phyloP scores from a whole-genome alignment of 2,797 vertebrate species.

The Melanogrammus aeglefinus region DNA sequence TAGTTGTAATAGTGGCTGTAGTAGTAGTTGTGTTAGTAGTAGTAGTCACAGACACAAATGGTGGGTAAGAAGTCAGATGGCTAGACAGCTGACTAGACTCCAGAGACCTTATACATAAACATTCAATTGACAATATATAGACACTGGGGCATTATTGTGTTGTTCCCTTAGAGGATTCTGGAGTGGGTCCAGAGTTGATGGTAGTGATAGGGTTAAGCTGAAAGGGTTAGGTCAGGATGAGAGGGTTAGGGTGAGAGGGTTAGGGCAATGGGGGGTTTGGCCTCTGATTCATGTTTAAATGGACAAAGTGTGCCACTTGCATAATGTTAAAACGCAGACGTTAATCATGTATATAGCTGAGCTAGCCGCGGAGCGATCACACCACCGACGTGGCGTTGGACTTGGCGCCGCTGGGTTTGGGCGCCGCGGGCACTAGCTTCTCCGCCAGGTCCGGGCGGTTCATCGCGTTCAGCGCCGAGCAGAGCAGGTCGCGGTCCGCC shows the following conservation, averaged over 20 bases:
- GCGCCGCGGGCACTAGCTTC: conserved; percentile 71
- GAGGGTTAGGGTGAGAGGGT: neutral
- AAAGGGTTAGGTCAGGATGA: neutral
- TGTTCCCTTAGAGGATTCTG: neutral
- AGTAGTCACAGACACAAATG: neutral
- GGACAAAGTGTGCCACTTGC: neutral
- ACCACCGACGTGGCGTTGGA: conserved; percentile 89
- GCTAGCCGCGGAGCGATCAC: conserved; percentile 42
- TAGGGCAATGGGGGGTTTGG: neutral
- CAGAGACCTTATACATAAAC: neutral
- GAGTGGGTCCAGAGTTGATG: neutral
- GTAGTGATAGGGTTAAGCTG: neutral
- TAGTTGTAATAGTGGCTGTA: neutral
- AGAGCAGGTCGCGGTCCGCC: conserved; percentile 84
- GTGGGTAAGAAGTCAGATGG: neutral
- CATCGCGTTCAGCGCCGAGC: conserved; percentile 85
- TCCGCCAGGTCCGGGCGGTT: conserved; percentile 90
- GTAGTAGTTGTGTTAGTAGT: neutral
- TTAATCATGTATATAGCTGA: neutral
- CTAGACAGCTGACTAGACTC: neutral
- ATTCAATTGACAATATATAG: neutral
- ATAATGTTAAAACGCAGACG: neutral
- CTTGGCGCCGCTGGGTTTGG: conserved; percentile 81
- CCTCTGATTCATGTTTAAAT: neutral
- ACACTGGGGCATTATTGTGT: neutral